A percentile compares a stretch with the other conserved stretches of the same genome.
Conservation (phyloP, 2,888 invertebrate genomes). For the Macaria liturata region DNA sequence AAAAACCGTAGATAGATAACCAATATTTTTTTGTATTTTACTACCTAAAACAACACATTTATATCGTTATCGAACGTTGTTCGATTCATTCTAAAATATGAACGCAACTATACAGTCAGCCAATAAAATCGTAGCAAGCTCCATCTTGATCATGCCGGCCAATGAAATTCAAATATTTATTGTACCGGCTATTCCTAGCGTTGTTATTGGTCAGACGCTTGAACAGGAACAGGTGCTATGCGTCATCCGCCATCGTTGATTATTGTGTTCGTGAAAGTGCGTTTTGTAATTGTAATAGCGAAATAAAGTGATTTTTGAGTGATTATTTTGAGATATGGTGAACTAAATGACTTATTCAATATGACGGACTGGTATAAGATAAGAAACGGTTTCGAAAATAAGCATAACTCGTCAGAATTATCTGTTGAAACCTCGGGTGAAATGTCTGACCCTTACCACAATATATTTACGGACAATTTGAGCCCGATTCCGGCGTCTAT, state of each 20-base stretch:
- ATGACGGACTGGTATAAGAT: slow-evolving; percentile 78
- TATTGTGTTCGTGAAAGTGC: slow-evolving; percentile 68
- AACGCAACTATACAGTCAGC: slow-evolving; percentile 44
- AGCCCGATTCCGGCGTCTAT: slow-evolving; percentile 81
- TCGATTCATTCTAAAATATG: slow-evolving; percentile 14
- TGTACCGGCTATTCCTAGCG: slow-evolving; percentile 65
- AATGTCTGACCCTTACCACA: slow-evolving; percentile 84
- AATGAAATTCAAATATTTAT: slow-evolving; percentile 61
- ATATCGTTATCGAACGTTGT: too few relatives aligned
- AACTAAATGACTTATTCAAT: slow-evolving; percentile 57
- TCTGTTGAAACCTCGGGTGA: slow-evolving; percentile 85
- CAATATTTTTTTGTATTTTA: too few relatives aligned
- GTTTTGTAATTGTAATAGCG: slow-evolving; percentile 58
- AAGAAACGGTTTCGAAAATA: slow-evolving; percentile 63
- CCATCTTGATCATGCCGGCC: slow-evolving; percentile 49
- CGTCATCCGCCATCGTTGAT: slow-evolving; percentile 80
- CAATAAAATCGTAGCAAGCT: slow-evolving; percentile 38
- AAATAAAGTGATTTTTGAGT: slow-evolving; percentile 54
- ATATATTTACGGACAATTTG: slow-evolving; percentile 80
- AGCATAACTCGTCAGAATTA: slow-evolving; percentile 78
- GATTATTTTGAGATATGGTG: slow-evolving; percentile 61
- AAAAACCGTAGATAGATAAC: too few relatives aligned
- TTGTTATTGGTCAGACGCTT: slow-evolving; percentile 61
- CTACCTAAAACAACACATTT: too few relatives aligned
- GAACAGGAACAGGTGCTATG: slow-evolving; percentile 79